Percentiles rank a stretch among this genome's conserved stretches.
Evolutionary conservation across 2,888 invertebrate genomes (phyloP).

Genomic region (Rhopalosiphum nymphaeae): DNA sequence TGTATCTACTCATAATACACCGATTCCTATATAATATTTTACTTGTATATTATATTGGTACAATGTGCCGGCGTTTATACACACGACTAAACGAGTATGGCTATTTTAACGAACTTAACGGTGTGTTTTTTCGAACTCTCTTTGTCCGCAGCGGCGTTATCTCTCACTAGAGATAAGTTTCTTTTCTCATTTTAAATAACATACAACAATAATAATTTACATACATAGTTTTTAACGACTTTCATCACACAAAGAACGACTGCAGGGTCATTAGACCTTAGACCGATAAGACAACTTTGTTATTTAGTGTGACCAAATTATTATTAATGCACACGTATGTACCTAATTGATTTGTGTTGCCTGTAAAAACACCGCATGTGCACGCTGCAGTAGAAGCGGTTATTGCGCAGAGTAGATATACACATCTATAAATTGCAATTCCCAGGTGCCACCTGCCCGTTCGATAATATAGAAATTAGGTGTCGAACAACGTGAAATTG

Average conservation of each 20-base stretch:
- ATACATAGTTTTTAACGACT: not conserved
- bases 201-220: not conserved
- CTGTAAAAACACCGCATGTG: not conserved
- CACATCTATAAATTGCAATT: conserved; percentile 32
- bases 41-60: not conserved
- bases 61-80: not conserved
- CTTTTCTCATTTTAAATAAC: not conserved
- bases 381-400: not conserved
- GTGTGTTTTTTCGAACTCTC: not conserved
- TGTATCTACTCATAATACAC: not conserved
- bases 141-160: not conserved
- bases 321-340: not conserved
- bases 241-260: conserved; percentile 13
- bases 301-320: conserved; percentile 3
- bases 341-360: conserved; percentile 25
- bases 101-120: not conserved
- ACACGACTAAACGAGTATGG: not conserved
- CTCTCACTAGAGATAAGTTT: not conserved
- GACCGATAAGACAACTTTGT: conserved; percentile 11
- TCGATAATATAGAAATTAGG: conserved; percentile 25
- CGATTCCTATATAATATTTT: not conserved
- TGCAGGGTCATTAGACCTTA: conserved; percentile 23
- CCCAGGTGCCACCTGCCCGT: conserved; percentile 53
- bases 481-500: conserved; percentile 45
- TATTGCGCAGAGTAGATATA: not conserved